Evolutionary conservation across 2,888 invertebrate species (phyloP).

Genomic region (Lasioglossum pauxillum): DNA sequence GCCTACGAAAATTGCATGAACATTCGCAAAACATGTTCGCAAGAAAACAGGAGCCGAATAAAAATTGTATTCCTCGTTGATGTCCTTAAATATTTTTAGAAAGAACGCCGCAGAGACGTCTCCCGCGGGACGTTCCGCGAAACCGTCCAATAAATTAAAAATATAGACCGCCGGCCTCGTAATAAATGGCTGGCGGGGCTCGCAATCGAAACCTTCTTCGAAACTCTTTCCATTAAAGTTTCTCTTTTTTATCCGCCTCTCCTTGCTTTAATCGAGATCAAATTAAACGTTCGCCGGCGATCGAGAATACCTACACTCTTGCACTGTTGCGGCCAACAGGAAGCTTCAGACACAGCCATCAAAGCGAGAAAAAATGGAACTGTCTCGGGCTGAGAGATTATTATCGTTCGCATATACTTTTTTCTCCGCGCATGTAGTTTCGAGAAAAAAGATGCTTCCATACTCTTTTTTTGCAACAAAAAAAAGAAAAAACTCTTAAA

Average conservation of each 20-base stretch:
- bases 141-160: conserved; percentile 22
- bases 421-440: background rate
- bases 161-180: conserved; percentile 1
- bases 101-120: conserved; percentile 4
- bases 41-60: too few species aligned
- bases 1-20: too few species aligned
- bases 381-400: background rate
- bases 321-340: background rate
- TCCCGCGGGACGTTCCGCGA: conserved; percentile 17
- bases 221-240: background rate
- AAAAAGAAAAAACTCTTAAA: too few species aligned
- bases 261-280: conserved; percentile 2
- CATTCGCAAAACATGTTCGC: too few species aligned
- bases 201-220: conserved; percentile 4
- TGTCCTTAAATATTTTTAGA: too few species aligned
- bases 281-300: conserved; percentile 28
- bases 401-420: background rate
- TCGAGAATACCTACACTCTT: background rate
- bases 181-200: conserved; percentile 17
- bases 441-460: too few species aligned
- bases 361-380: background rate
- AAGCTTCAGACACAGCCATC: background rate
- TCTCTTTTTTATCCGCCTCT: background rate
- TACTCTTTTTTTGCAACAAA: too few species aligned
- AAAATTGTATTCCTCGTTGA: too few species aligned